Evolutionary conservation across 2,888 invertebrate species (phyloP), one percentile per base, ranked within the genome.

Genomic region (Automeris io): DNA sequence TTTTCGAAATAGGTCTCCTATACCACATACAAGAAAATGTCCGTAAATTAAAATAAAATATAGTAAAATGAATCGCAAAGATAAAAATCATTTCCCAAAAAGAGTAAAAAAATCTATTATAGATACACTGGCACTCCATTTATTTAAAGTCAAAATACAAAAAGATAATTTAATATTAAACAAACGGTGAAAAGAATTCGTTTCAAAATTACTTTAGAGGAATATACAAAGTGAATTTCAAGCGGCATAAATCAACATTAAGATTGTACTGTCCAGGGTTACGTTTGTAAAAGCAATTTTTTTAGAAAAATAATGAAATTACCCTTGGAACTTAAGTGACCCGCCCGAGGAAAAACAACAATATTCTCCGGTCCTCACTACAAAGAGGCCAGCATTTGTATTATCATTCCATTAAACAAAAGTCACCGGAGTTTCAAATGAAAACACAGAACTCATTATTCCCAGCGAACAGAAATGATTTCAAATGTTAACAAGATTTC

Each of bases 321-420:
- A 80, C 70, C 72, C 75, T 72, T 72, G 72, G 71, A 75, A 80
- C 79, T 81, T 78, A 72, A 80, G 75, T 79, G 80, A 80, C 79
- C 74, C 68, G 78, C 78, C 75, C 41, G 67, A 65, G 78, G 77
- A 75, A 78, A 77, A 78, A 79, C 77, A 81, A 79, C 77, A 80
- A 79, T 74, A 79, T 79, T 70, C 71, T 69, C 72, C 64, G 64
- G 63, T 68, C 57, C 70, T 70, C 72, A 80, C 81, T 79, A 83
- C 82, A 82, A 80, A 82, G 82, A 76, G 74, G 75, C 70, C 63
- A 81, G 72, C 78, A 79, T 78, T 81, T 68, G 76, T 85, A 83
- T 86, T 86, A 85, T 86, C 80, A 85, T 86, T 86, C 82, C 85
- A 86, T 86, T 86, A 83, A 82, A 83, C 80, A 85, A 83, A 83